phyloP scores from a whole-genome alignment of 2,797 vertebrate genomes.

The Borostomias antarcticus region DNA sequence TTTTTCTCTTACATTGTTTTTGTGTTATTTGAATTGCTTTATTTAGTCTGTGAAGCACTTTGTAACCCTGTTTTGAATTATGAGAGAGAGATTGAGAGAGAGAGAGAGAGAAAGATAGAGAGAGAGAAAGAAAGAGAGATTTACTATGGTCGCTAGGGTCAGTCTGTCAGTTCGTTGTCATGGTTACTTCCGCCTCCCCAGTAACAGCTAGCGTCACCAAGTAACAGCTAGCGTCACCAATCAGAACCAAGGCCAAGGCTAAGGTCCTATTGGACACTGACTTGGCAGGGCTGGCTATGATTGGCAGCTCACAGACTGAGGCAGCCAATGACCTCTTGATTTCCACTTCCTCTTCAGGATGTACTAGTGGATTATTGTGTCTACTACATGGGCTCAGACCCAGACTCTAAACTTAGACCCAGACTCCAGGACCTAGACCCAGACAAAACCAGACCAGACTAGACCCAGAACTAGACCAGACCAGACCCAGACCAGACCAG shows the following conservation, averaged over 20 bases:
- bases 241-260: background rate
- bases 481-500: no score
- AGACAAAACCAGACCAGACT: no score
- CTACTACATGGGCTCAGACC: background rate
- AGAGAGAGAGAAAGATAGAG: background rate
- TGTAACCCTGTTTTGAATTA: no score
- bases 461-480: no score
- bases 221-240: background rate
- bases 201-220: background rate
- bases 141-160: background rate
- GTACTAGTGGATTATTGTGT: slow-evolving; percentile 24
- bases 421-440: no score
- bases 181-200: background rate
- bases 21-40: no score
- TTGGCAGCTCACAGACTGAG: background rate
- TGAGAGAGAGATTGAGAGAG: background rate
- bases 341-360: slow-evolving; percentile 10
- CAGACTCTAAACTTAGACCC: no score
- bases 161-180: no score
- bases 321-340: slow-evolving; percentile 5
- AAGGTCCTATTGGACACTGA: background rate
- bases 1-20: no score
- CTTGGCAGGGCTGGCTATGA: background rate
- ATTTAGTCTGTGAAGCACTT: no score
- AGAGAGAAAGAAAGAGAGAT: background rate